A percentile compares a stretch with the other conserved stretches of the same genome.
These are phyloP conservation scores for Micronycteris hirsuta DNA, from an alignment of 2,113 vertebrate species.

Conservation along the genomic window DNA sequence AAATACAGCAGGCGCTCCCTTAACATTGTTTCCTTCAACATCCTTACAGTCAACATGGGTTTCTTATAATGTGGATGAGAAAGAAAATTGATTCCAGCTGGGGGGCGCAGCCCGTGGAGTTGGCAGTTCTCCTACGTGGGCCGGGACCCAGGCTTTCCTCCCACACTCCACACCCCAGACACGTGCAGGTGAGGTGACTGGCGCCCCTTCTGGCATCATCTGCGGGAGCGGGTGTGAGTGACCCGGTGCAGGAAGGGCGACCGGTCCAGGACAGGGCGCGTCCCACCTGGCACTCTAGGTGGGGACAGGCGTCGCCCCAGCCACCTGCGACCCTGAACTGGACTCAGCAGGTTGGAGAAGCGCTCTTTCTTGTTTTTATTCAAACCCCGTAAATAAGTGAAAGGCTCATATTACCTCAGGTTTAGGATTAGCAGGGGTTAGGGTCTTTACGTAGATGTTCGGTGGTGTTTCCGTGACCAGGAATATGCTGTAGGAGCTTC, in stretches of 20 bases:
- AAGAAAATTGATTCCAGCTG: too few relatives aligned
- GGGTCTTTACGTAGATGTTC: background rate
- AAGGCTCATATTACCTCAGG: background rate
- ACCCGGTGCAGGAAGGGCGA: background rate
- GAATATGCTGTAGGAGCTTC: background rate
- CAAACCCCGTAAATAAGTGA: too few relatives aligned
- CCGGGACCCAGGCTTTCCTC: too few relatives aligned
- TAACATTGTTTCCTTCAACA: fast-evolving
- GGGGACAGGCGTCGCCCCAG: fast-evolving
- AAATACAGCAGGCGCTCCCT: background rate
- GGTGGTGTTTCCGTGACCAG: background rate
- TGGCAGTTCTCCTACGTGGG: background rate
- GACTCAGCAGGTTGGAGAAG: too few relatives aligned
- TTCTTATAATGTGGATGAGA: background rate
- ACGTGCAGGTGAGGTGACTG: fast-evolving
- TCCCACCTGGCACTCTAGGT: too few relatives aligned
- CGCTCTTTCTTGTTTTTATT: background rate
- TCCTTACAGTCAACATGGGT: background rate
- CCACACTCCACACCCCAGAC: background rate
- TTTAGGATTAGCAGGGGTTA: background rate
- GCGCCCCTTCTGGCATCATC: background rate
- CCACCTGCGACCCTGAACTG: background rate
- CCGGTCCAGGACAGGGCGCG: background rate
- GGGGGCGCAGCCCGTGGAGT: background rate
- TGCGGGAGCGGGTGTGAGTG: too few relatives aligned